Conservation (phyloP, 2,113 vertebrate genomes). For the Phylloscopus whistleri region DNA sequence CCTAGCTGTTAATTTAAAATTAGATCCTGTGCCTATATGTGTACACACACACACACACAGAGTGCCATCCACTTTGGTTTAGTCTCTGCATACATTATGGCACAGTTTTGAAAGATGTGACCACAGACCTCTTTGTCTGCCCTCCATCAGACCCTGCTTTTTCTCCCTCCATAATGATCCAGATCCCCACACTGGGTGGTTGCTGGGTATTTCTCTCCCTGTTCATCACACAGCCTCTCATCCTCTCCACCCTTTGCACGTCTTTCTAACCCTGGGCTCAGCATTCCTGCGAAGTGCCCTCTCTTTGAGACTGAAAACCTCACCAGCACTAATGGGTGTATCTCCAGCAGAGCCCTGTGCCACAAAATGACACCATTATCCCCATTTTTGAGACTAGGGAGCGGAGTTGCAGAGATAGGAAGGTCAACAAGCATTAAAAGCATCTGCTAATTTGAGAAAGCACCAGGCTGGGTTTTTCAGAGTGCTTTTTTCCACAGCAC, state of each 20-base stretch:
- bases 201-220: not conserved
- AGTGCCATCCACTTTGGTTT: not conserved
- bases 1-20: not conserved
- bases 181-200: not conserved
- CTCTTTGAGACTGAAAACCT: not conserved
- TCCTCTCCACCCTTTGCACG: not conserved
- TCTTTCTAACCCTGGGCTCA: not conserved
- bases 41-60: not conserved
- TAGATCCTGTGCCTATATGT: not conserved
- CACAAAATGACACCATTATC: not conserved
- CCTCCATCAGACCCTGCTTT: not conserved
- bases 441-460: conserved; percentile 3
- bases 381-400: not conserved
- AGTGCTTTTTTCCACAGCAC: not conserved
- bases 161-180: not conserved
- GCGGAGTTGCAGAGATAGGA: not conserved
- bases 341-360: not conserved
- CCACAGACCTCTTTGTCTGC: not conserved
- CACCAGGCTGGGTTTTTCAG: not conserved
- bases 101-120: not conserved
- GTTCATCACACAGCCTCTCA: not conserved
- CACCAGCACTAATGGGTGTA: not conserved
- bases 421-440: conserved; percentile 27
- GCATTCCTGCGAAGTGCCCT: not conserved
- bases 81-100: not conserved